A percentile compares a stretch with the other conserved stretches of the same genome.
phyloP scores from a whole-genome alignment of 2,113 vertebrate genomes.

The Mus pahari region DNA sequence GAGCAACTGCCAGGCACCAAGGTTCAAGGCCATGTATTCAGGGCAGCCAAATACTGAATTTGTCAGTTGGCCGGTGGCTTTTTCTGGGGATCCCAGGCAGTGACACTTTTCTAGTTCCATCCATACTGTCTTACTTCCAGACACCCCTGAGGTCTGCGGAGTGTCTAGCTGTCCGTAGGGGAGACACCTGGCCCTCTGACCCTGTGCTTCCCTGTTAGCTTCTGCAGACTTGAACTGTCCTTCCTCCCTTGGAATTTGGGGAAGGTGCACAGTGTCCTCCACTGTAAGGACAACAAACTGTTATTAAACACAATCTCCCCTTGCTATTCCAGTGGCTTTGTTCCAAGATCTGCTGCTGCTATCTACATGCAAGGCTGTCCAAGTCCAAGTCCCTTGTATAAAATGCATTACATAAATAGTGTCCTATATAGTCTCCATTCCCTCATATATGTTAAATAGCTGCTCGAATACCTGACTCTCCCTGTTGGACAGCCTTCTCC shows the following conservation, averaged over 20 bases:
- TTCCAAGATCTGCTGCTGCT: neutral
- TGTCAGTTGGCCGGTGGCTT: too few species aligned
- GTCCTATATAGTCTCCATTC: neutral
- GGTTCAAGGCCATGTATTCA: neutral
- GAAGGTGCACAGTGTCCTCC: neutral
- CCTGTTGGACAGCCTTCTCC: neutral
- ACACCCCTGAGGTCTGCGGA: neutral
- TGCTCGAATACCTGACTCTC: too few species aligned
- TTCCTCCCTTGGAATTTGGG: neutral
- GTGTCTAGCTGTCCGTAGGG: accelerated
- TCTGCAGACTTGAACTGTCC: neutral
- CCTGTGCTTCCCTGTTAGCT: accelerated
- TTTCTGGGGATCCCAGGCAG: neutral
- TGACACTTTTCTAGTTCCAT: neutral
- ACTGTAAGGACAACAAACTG: neutral
- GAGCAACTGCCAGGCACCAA: neutral
- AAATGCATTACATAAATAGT: neutral
- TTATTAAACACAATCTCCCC: too few species aligned
- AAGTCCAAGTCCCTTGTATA: neutral
- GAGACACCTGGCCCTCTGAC: neutral
- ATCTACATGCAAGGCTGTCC: neutral
- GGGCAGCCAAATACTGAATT: neutral
- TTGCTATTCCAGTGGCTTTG: neutral
- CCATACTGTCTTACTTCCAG: neutral
- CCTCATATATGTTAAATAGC: neutral